Evolutionary conservation across 2,797 vertebrate species (phyloP), one percentile per base, ranked within the genome.

Genomic region (Pseudochirops cupreus): DNA sequence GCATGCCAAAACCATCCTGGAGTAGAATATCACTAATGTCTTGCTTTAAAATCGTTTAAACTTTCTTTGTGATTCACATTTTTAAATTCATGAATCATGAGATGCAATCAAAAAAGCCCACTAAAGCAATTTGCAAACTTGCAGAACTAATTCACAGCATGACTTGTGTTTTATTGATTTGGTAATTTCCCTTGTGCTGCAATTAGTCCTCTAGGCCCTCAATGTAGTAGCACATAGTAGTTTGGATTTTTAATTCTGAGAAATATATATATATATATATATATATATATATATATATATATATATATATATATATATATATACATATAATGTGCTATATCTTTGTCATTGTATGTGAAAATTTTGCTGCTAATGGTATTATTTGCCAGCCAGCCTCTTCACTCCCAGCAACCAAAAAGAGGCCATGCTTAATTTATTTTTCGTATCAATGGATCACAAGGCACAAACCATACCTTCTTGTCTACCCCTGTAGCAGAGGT

Each of bases 21-120:
- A 46, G 6, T 46, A 82, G 39, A 82, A 3, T 82, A 39, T 82
- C 46, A 11, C 74, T 82, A 67, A 54, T n/a, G 1, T 1, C n/a
- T 50, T 94, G 2, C 91, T 91, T 90, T 28, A 53, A 53, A n/a
- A 50, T 57, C 10, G 24, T 5, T 55, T 59, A 92, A 90, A 91
- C 54, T 94, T 95, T 93, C 55, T 94, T 82, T 87, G 31, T 95
- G 90, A 52, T 16, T 33, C n/a, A 55, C 10, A 53, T 59, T 74
- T 95, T 62, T 90, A 90, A 82, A 62, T 90, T 92, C 82, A 24
- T 33, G n/a, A 74, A 54, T n/a, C 87, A 93, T 55, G 26, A 87
- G 31, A 92, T 87, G 87, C 57, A 91, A 24, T 93, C 52, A 89
- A 67, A 29, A 62, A 90, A 46, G 2, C 82, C 54, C 4, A 26